Evolutionary conservation across 2,888 invertebrate species (phyloP).

Genomic region (Drosophila hamatofila): DNA sequence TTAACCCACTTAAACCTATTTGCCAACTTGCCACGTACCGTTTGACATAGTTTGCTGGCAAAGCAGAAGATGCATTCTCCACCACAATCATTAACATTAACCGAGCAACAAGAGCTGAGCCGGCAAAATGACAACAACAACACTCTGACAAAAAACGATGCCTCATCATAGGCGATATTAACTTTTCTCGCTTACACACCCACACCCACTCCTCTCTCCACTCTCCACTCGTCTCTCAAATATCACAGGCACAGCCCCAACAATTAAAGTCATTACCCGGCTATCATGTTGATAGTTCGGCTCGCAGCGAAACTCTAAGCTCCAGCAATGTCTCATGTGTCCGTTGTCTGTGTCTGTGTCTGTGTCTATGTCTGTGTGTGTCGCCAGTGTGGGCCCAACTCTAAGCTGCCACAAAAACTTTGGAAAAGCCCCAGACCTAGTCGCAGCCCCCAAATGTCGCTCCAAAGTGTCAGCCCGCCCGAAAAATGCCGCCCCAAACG

Average conservation of each 20-base stretch:
- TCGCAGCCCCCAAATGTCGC: conserved; percentile 43
- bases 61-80: not conserved
- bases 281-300: conserved; percentile 72
- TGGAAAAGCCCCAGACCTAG: conserved; percentile 37
- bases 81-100: conserved; percentile 29
- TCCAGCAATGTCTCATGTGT: conserved; percentile 57
- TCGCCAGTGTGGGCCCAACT: conserved; percentile 36
- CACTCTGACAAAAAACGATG: conserved; percentile 18
- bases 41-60: not conserved
- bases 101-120: conserved; percentile 13
- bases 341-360: conserved; percentile 17
- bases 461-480: conserved; percentile 28
- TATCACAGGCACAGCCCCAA: conserved; percentile 26
- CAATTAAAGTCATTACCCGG: conserved; percentile 78
- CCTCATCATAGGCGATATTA: conserved; percentile 50
- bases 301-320: conserved; percentile 39
- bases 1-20: conserved; percentile 11
- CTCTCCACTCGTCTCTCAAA: conserved; percentile 6
- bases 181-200: conserved; percentile 20
- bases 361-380: conserved; percentile 14
- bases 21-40: not conserved
- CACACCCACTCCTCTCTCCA: not conserved
- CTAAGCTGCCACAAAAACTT: conserved; percentile 74
- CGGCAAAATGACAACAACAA: conserved; percentile 11
- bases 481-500: conserved; percentile 57